These are phyloP conservation scores for Vanacampus margaritifer DNA, from an alignment of 2,113 vertebrate genomes.

Conservation along the genomic window DNA sequence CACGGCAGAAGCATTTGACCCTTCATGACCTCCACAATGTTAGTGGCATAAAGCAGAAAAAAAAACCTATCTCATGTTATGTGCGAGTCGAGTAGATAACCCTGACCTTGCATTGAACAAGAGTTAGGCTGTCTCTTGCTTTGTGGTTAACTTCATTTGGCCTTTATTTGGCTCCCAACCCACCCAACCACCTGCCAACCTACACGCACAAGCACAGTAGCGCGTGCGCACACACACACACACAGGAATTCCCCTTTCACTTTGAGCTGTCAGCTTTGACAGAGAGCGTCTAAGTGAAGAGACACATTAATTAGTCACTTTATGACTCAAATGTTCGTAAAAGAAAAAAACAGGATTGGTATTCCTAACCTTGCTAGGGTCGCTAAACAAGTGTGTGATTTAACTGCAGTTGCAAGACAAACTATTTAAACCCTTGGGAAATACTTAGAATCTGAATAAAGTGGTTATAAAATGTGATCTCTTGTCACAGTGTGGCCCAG, in stretches of 20 bases:
- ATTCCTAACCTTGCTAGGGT: not conserved
- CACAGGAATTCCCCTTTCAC: slow-evolving; percentile 4
- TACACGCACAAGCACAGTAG: not conserved
- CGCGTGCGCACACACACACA: not conserved
- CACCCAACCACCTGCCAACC: not conserved
- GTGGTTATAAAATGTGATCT: too few relatives aligned
- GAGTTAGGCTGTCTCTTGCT: slow-evolving; percentile 24
- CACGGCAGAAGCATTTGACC: slow-evolving; percentile 41
- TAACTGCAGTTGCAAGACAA: not conserved
- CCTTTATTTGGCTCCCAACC: not conserved
- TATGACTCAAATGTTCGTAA: not conserved
- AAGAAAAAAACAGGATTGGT: not conserved
- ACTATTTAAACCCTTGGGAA: not conserved
- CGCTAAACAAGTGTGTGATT: not conserved
- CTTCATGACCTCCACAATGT: slow-evolving; percentile 30
- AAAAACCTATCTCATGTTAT: slow-evolving; percentile 47
- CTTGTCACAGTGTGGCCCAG: too few relatives aligned
- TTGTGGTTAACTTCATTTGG: slow-evolving; percentile 21
- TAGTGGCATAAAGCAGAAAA: slow-evolving; percentile 48
- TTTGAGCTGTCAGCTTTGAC: slow-evolving; percentile 9
- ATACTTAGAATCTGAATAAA: not conserved
- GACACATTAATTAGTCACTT: slow-evolving; percentile 11
- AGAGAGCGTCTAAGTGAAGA: slow-evolving; percentile 2
- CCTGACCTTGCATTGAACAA: slow-evolving; percentile 36
- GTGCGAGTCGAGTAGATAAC: slow-evolving; percentile 47